A percentile compares a stretch with the other conserved stretches of the same genome.
Conservation (phyloP, 2,888 invertebrate genomes). For the Melikaiella ostensackeni region DNA sequence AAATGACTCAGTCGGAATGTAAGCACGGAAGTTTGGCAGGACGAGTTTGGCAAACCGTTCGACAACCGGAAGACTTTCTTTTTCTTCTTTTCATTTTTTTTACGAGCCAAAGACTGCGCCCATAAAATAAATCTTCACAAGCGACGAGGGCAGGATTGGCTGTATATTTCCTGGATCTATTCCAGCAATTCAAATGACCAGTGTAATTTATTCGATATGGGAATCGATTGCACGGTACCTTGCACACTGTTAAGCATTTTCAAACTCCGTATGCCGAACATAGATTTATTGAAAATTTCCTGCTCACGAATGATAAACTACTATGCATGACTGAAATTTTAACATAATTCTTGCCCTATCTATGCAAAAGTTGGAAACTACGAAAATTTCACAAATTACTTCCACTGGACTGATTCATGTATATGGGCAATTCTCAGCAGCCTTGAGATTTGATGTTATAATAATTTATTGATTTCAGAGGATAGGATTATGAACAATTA, state of each 20-base stretch:
- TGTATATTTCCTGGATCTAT: slow-evolving; percentile 51
- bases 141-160: slow-evolving; percentile 46
- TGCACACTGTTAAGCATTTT: slow-evolving; percentile 10
- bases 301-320: neutral
- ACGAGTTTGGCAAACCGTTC: slow-evolving; percentile 33
- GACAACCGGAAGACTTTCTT: slow-evolving; percentile 39
- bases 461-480: too few relatives aligned
- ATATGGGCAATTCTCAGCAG: neutral
- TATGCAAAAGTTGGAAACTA: neutral
- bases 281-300: slow-evolving; percentile 20
- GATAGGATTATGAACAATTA: too few relatives aligned
- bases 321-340: neutral
- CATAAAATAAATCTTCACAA: slow-evolving; percentile 51
- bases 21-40: slow-evolving; percentile 33
- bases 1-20: slow-evolving; percentile 55
- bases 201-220: slow-evolving; percentile 48
- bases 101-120: slow-evolving; percentile 45
- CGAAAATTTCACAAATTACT: neutral
- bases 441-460: too few relatives aligned
- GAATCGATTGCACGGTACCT: slow-evolving; percentile 29
- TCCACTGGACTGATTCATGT: neutral
- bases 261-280: slow-evolving; percentile 15
- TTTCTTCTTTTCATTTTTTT: slow-evolving; percentile 38
- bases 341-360: neutral
- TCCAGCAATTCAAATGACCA: slow-evolving; percentile 54